Base-by-base conservation (phyloP, 2,797 vertebrate genomes). In the Eulemur albifrons region DNA sequence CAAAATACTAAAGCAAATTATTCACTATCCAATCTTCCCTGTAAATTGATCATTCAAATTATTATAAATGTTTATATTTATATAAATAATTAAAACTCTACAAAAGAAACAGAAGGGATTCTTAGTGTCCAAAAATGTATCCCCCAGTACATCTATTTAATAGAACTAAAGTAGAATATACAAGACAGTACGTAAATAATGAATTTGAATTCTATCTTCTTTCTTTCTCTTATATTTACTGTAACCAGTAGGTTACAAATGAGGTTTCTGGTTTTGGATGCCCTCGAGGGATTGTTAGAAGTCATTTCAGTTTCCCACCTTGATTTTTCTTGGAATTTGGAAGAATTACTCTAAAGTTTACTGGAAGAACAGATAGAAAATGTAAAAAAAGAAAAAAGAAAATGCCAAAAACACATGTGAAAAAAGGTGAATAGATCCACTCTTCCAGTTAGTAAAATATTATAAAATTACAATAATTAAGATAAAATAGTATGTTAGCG, bases 81-180 rank as follows among this genome's bases (percentile, higher is more conserved):
- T 65, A 67, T 67, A 75, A 50, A 70, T 70, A 86, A 70, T 65
- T 65, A 1, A 79, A 69, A 83, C 35, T 88, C 21, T 81, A 70
- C 43, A 89, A 86, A 92, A 79, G 57, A 96, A 89, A 27, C 59
- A 94, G n/a, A 80, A 90, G 67, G 43, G n/a, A 57, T 87, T 84
- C 6, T 50, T 77, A 59, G 35, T 75, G 45, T 81, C 79, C 73
- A 63, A 72, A 79, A 82, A 92, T 67, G 45, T 83, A 38, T 61
- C 23, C 30, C 59, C 0, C 35, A 81, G 12, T 70, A 63, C 1
- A 63, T 12, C 67, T 90, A 4, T 65, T 76, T 88, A 70, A 12
- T 77, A 15, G 35, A 85, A 88, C 21, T 82, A 70, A 81, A 48
- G 32, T 40, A 93, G 43, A 88, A 81, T 14, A 43, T 13, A 75